Conservation (phyloP, 2,113 vertebrate genomes). For the Morone saxatilis region DNA sequence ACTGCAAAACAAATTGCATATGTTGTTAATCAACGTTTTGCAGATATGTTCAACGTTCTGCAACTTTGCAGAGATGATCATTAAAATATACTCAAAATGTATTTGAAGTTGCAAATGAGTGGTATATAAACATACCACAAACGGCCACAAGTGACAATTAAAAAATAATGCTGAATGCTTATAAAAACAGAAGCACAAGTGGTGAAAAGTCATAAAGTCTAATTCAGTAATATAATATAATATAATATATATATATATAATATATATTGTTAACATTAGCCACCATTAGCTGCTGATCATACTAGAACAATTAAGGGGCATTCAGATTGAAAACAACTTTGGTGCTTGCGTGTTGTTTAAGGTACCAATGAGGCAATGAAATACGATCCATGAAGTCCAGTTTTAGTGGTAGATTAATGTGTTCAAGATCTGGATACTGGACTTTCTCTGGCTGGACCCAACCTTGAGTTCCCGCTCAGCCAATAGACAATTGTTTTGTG, state of each 20-base stretch:
- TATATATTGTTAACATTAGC: background rate
- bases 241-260: no score
- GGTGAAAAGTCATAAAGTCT: background rate
- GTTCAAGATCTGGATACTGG: background rate
- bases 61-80: background rate
- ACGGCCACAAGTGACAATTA: background rate
- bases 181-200: background rate
- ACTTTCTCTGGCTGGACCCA: no score
- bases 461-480: no score
- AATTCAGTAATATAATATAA: background rate
- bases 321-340: background rate
- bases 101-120: background rate
- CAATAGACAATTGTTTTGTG: no score
- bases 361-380: slow-evolving; percentile 1
- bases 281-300: background rate
- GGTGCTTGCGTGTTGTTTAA: background rate
- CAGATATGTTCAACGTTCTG: background rate
- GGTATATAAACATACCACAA: background rate
- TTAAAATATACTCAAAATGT: no score
- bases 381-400: slow-evolving; percentile 14
- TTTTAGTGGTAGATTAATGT: slow-evolving; percentile 3
- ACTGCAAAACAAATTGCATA: background rate
- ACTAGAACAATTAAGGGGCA: background rate
- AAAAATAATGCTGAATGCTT: background rate
- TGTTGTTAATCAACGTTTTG: background rate